Evolutionary conservation across 2,797 vertebrate species (phyloP), one percentile per base, ranked within the genome.

Genomic region (Falco naumanni): DNA sequence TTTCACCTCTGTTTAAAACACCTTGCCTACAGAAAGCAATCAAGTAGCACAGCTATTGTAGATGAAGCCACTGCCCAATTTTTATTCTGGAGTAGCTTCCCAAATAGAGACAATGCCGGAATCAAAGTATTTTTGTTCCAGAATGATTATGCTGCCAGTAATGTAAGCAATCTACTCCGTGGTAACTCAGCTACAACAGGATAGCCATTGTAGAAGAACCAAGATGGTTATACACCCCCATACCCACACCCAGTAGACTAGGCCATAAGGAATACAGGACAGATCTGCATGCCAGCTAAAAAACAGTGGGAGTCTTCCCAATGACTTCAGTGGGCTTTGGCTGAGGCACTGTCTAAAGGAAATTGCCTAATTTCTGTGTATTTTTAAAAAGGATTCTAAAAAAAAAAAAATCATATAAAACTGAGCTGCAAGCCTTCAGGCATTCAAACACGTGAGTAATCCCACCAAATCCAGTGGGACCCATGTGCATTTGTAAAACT

Each of bases 241-340:
- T 28, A 50, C 28, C 48, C 51, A 60, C 47, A 43, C 9, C 2
- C 56, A 39, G 54, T 7, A 89, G 37, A 84, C 53, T 9, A 34
- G 57, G 57, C 57, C 18, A 0, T 81, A 71, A 66, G 57, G 41
- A 96, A 75, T 39, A 88, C 0, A 0, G 60, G 45, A 81, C 1
- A 75, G 65, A 95, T 65, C 29, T 0, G 0, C 90, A 75, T 24
- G 26, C 65, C 51, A 71, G 54, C 48, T 81, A 41, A 75, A 90
- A 84, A 95, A 31, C 87, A 95, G 92, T 90, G 79, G 87, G 84
- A 95, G 91, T 72, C 87, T 92, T 93, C 94, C 82, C 87, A 86
- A 31, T 33, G n/a, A 93, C 91, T 96, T 95, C 76, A 96, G 59
- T 72, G 79, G 91, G 89, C 89, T 94, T 93, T 94, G 84, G 76